phyloP scores from a whole-genome alignment of 2,888 invertebrate species.

The Sclerodermus sp. region DNA sequence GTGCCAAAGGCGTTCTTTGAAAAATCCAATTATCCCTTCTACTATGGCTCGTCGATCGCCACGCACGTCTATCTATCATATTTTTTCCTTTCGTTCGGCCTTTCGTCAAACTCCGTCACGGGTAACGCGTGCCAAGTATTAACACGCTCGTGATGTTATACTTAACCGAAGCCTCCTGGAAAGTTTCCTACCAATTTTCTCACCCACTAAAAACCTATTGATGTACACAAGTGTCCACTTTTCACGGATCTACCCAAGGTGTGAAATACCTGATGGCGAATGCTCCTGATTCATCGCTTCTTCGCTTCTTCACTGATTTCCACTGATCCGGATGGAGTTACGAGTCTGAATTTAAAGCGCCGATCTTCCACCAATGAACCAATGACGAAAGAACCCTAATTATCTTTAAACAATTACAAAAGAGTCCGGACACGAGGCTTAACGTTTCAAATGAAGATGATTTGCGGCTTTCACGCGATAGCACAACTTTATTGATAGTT shows the following conservation, averaged over 20 bases:
- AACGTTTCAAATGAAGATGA: background rate
- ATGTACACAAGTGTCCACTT: no score
- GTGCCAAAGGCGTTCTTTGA: conserved; percentile 18
- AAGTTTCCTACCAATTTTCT: conserved; percentile 8
- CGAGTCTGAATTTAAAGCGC: no score
- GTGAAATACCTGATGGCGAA: no score
- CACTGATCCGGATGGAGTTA: no score
- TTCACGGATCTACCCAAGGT: no score
- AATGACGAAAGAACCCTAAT: no score
- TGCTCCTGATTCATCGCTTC: no score
- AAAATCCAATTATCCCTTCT: conserved; percentile 27
- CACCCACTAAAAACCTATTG: no score
- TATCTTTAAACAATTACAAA: no score
- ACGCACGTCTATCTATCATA: conserved; percentile 19
- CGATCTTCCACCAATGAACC: no score
- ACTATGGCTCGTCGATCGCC: conserved; percentile 18
- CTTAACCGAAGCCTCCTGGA: conserved; percentile 14
- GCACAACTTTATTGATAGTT: conserved; percentile 11
- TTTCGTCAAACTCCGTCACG: conserved; percentile 19
- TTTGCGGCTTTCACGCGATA: conserved; percentile 4
- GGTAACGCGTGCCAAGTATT: conserved; percentile 16
- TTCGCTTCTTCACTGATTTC: no score
- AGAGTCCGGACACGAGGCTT: no score
- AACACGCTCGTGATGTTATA: conserved; percentile 14
- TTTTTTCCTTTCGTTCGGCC: conserved; percentile 7